A percentile compares a stretch with the other conserved stretches of the same genome.
Conservation (phyloP, 2,113 vertebrate species). For the Gadus macrocephalus region DNA sequence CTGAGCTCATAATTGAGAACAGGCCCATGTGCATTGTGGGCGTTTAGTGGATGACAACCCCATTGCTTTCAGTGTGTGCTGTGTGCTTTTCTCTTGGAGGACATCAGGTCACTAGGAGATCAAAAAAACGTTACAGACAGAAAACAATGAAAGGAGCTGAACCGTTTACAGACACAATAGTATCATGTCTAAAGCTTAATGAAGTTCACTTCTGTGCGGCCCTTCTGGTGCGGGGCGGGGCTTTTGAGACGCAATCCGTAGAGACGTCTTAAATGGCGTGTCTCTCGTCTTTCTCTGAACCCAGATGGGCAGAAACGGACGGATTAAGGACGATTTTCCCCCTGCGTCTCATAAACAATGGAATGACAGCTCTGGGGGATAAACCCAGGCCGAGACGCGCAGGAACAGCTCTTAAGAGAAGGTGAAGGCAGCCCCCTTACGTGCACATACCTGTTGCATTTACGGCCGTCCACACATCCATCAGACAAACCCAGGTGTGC, state of each 20-base stretch:
- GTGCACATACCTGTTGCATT: constrained; percentile 42
- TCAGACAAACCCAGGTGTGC: constrained; percentile 27
- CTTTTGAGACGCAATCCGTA: constrained; percentile 22
- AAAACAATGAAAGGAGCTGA: too few species aligned
- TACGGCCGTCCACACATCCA: constrained; percentile 14
- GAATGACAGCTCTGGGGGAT: constrained; percentile 63
- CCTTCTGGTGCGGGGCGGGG: too few species aligned
- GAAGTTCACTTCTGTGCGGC: too few species aligned
- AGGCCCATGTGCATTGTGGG: constrained; percentile 2
- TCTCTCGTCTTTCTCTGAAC: constrained; percentile 30
- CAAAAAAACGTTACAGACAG: too few species aligned
- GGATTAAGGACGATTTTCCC: constrained; percentile 72
- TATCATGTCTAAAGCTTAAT: too few species aligned
- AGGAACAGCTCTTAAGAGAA: constrained; percentile 34
- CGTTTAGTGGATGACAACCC: constrained; percentile 22
- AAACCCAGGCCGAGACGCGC: constrained; percentile 65
- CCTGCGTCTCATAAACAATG: constrained; percentile 72
- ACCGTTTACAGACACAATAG: too few species aligned
- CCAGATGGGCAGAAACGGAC: constrained; percentile 62
- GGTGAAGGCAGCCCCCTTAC: constrained; percentile 1
- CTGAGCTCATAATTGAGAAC: neutral
- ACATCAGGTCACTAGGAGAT: too few species aligned
- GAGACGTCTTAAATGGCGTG: neutral
- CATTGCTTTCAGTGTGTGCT: neutral
- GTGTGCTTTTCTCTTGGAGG: neutral